Evolutionary conservation across 2,888 invertebrate genomes (phyloP), one percentile per base, ranked within the genome.

Genomic region (Merodon equestris): DNA sequence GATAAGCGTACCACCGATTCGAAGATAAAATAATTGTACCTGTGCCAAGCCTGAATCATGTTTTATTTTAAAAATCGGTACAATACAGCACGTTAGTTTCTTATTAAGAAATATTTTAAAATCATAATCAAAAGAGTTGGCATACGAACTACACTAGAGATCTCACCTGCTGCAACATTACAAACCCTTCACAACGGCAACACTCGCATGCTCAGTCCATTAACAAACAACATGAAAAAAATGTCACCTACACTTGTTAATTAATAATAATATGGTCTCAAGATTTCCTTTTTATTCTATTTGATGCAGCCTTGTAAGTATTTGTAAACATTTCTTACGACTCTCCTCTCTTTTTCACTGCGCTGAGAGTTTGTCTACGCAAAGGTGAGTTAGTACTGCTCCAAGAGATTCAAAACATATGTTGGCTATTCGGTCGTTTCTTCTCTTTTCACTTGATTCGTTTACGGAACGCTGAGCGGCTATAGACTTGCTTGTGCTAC

Each of bases 201-300:
- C 77, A 57, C 77, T 36, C 1, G 13, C 19, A 12, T 36, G 27
- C 38, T 51, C 72, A 47, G 57, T 73, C 67, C 77, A 73, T 77
- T 77, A 73, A 71, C 79, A 79, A 75, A 81, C 75, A 70, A 70
- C 75, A 61, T 81, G 70, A 75, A 58, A 75, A 66, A 75, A 81
- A 81, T 81, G 81, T 81, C 81, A 81, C 81, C 81, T 75, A 81
- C 75, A 81, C 81, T 81, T 81, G 81, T 81, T 81, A 71, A 81
- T 81, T 75, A 81, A 79, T 74, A 73, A 79, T 73, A 68, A 74
- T 68, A 74, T 64, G 74, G 64, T 54, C 63, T 36, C 68, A 19
- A 40, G 47, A 36, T 45, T 50, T 27, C 50, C 38, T 47, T 63
- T 54, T 63, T 68, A 27, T 44, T 44, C 50, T 10, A n/a, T 34